These are phyloP conservation scores for Caenorhabditis sp. DNA, from an alignment of 2,888 invertebrate genomes.

Conservation along the genomic window DNA sequence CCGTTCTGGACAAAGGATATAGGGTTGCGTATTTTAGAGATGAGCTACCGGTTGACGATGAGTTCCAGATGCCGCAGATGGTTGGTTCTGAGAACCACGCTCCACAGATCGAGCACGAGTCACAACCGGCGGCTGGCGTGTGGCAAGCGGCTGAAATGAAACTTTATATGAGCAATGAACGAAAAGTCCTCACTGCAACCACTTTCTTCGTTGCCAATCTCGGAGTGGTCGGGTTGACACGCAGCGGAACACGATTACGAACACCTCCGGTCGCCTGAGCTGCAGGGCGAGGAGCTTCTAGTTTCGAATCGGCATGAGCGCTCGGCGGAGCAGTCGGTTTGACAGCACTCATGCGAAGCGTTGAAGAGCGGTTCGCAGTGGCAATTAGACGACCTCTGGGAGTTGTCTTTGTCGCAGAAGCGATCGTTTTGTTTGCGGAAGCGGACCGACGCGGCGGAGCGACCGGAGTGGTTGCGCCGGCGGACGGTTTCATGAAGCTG, in stretches of 20 bases:
- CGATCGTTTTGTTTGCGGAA: slow-evolving; percentile 17
- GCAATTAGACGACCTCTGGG: slow-evolving; percentile 42
- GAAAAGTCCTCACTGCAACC: neutral
- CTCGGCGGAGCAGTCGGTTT: slow-evolving; percentile 22
- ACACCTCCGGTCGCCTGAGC: neutral
- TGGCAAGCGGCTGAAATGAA: no score
- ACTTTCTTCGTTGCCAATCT: slow-evolving; percentile 2
- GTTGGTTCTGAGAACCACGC: slow-evolving; percentile 14
- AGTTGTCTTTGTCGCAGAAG: slow-evolving; percentile 7
- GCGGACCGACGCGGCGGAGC: slow-evolving; percentile 32
- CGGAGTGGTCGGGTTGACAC: slow-evolving; percentile 37
- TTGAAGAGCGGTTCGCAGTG: slow-evolving; percentile 48
- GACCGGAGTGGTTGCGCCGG: slow-evolving; percentile 21
- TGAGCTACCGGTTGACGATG: neutral
- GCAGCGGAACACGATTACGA: slow-evolving; percentile 32
- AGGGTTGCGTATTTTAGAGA: neutral
- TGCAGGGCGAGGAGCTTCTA: neutral
- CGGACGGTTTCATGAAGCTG: slow-evolving; percentile 6
- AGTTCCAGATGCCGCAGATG: slow-evolving; percentile 7
- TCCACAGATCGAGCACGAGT: slow-evolving; percentile 37
- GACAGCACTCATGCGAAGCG: slow-evolving; percentile 32
- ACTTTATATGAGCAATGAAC: no score
- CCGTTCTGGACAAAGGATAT: slow-evolving; percentile 15
- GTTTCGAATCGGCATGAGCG: neutral
- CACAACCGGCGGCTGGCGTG: neutral